Percentiles rank a stretch among this genome's conserved stretches.
Conservation (phyloP, 2,888 invertebrate species). For the Sylvicola cinctus region DNA sequence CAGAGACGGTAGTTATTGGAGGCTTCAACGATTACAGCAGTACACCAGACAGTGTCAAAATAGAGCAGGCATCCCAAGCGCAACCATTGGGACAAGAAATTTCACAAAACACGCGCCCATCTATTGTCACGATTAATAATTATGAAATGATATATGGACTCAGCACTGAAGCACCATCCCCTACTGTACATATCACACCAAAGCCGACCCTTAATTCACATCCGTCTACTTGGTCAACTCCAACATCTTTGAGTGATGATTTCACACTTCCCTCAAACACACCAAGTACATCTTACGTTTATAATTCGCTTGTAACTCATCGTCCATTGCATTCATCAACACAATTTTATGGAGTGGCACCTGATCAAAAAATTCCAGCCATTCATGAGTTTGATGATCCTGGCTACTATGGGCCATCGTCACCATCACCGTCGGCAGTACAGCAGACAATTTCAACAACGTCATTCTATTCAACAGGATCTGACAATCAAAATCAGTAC, state of each 20-base stretch:
- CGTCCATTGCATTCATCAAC: constrained; percentile 11
- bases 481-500: not conserved
- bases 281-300: constrained; percentile 26
- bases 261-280: constrained; percentile 12
- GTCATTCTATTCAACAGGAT: not conserved
- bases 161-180: constrained; percentile 32
- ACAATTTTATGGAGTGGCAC: not conserved
- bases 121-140: constrained; percentile 18
- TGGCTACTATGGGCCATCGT: constrained; percentile 18
- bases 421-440: constrained; percentile 1
- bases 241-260: constrained; percentile 8
- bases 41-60: constrained; percentile 1
- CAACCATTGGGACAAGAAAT: constrained; percentile 24
- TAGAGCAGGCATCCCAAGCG: constrained; percentile 14
- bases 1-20: constrained; percentile 30
- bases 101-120: constrained; percentile 28
- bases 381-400: constrained; percentile 25
- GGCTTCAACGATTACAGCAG: constrained; percentile 17
- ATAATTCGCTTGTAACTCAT: constrained; percentile 15
- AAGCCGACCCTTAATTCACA: constrained; percentile 31
- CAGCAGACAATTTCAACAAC: not conserved
- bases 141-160: constrained; percentile 14
- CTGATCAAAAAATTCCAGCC: constrained; percentile 9
- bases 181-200: constrained; percentile 45
- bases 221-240: constrained; percentile 12